Base-by-base conservation (phyloP, 2,797 vertebrate genomes). In the Danio choprae region DNA sequence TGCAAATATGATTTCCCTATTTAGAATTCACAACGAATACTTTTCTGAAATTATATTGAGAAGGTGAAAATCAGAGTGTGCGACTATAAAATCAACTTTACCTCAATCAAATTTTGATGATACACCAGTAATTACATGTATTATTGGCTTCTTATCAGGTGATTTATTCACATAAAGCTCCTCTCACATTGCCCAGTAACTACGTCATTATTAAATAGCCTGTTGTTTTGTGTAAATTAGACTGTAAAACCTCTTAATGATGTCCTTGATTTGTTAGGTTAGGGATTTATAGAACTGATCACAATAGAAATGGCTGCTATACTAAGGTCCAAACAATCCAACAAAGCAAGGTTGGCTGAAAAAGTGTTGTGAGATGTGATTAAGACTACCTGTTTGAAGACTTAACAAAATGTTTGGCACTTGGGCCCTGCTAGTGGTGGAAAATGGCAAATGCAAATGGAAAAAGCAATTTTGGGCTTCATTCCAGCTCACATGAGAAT, bases 191-290 rank as follows among this genome's bases (percentile, higher is more conserved):
- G 55, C 50, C 13, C 6, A 3, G n/a, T 41, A 12, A 71, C 38
- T 71, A 16, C 20, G 69, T 69, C 43, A 9, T 56, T 43, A 71
- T 71, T 20, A 71, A 55, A 70, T 55, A 20, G 44, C 18, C 11
- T 40, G 38, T n/a, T 55, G 50, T 55, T 69, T 69, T 69, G 22
- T 69, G 22, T 51, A 50, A 55, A 20, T 55, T 70, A 71, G 50
- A 55, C n/a, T 68, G 36, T 70, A 41, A 18, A n/a, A 41, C 55
- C 2, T 11, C 10, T 41, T 41, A 9, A 18, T n/a, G 9, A 16
- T 43, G n/a, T 41, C 40, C 38, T 18, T 64, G 40, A 43, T 20
- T 64, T 12, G 5, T 18, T 41, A 18, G 10, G 62, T 38, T 64
- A 9, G 59, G 13, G 3, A 15, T 38, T 38, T 38, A 60, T 13